Evolutionary conservation across 2,888 invertebrate species (phyloP), one percentile per base, ranked within the genome.

Genomic region (Mythimna loreyi): DNA sequence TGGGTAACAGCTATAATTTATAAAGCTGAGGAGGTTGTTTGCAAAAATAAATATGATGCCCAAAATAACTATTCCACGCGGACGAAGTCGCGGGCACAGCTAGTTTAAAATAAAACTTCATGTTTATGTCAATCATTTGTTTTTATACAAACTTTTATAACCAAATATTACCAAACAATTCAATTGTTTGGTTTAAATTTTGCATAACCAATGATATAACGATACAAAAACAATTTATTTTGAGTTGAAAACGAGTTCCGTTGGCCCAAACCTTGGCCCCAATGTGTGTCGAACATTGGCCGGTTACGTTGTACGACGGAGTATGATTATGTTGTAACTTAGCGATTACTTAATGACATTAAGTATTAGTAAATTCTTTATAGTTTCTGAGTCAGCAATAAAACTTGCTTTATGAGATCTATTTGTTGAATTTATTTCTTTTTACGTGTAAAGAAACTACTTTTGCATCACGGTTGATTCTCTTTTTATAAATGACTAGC

Each of bases 221-320:
- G 3, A 16, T 21, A 64, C 43, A 60, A 78, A 70, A 63, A 74
- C 30, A 59, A 59, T 56, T 58, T 72, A 28, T 56, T 53, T 49
- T 57, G 23, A 13, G 25, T 76, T 49, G 36, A 30, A 47, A 61
- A 67, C 67, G 19, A 68, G 76, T 72, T 67, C 75, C 53, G 66
- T 70, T 82, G 68, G 62, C 50, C 49, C 36, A 67, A 82, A 75
- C 82, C 81, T 82, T 82, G 82, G 80, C 77, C 73, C 61, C 70
- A 73, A 77, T 82, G 55, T 60, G 36, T 59, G 40, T 4, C 65
- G 62, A 62, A 69, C 67, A 62, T 56, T 66, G 43, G 59, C 55
- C 56, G 28, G 61, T 62, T 74, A 72, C 56, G 55, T 70, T 28
- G n/a, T 57, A 36, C 11, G 19, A 16, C 19, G 19, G 25, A 45